These are phyloP conservation scores for Pelusios castaneus DNA, from an alignment of 2,113 vertebrate genomes.

Conservation along the genomic window DNA sequence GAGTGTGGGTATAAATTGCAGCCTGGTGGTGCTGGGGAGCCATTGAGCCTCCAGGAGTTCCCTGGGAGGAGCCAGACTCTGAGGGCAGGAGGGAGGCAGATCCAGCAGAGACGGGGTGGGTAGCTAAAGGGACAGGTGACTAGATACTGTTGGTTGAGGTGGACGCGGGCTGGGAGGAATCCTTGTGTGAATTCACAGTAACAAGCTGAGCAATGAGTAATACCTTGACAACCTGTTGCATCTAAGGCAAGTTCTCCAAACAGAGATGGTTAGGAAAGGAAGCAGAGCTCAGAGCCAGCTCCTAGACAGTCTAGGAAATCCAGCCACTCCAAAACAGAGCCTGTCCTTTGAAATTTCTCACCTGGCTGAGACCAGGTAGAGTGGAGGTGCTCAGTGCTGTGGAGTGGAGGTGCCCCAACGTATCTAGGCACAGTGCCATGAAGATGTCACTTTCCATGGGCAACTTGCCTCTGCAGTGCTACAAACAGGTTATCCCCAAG, in stretches of 20 bases:
- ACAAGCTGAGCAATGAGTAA: no score
- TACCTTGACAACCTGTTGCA: no score
- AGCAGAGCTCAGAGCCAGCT: accelerated
- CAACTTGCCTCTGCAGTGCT: neutral
- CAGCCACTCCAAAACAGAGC: neutral
- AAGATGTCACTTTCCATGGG: no score
- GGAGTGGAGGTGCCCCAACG: neutral
- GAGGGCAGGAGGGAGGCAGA: neutral
- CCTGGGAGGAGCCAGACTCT: accelerated
- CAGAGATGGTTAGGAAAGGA: accelerated
- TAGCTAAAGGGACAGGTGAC: neutral
- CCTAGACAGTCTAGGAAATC: neutral
- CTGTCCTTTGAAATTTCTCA: neutral
- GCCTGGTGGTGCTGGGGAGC: no score
- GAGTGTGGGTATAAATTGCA: no score
- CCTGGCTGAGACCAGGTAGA: neutral
- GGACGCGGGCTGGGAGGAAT: no score
- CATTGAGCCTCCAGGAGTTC: neutral
- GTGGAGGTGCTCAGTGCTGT: neutral
- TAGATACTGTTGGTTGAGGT: neutral
- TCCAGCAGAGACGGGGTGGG: neutral
- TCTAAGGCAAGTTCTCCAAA: neutral
- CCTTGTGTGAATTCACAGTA: no score
- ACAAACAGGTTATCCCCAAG: neutral
- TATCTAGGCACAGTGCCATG: neutral